Base-by-base conservation (phyloP, 2,888 invertebrate species). In the Dynastes maya region DNA sequence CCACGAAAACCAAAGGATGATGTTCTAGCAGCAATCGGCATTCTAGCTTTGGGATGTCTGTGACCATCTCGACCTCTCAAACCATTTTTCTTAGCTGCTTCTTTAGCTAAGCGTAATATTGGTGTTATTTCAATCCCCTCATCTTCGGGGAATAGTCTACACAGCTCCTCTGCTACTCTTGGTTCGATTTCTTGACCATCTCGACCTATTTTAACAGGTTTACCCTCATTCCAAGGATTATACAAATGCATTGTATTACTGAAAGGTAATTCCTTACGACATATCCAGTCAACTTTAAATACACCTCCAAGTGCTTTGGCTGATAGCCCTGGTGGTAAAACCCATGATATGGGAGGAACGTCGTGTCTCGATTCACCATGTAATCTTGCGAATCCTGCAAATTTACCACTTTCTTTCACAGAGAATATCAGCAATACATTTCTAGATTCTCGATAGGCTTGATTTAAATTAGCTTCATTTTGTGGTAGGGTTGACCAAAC, bases 101-200 rank as follows among this genome's bases (percentile, higher is more conserved):
- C 96, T 88, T 96, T 96, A 2, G 96, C 95, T 87, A 96, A 94
- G 81, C 95, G 92, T 82, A 97, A 89, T 83, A 97, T 95, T 22
- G 96, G 95, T 22, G 96, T 96, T 91, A 97, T 92, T 90, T 97
- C 97, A 84, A 97, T 94, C 82, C 94, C 94, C 82, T 96, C 95
- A 89, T 99, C 99, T 89, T 97, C 95, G 2, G 97, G 95, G 89
- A 99, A 99, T 67, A 98, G 90, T 80, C 98, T 93, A 87, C 97
- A 99, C 79, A 99, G 90, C 88, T 98, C 97, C 88, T 97, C 97
- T 22, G 97, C 99, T 76, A 97, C 96, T 88, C 96, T 93, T 2
- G 98, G 98, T 88, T 98, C 98, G 83, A 99, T 97, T 91, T 98
- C 98, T 91, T 98, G 95, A 0, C 99, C 99, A 90, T 99, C 99